Evolutionary conservation across 2,113 vertebrate genomes (phyloP), one percentile per base, ranked within the genome.

Genomic region (Rallus limicola): DNA sequence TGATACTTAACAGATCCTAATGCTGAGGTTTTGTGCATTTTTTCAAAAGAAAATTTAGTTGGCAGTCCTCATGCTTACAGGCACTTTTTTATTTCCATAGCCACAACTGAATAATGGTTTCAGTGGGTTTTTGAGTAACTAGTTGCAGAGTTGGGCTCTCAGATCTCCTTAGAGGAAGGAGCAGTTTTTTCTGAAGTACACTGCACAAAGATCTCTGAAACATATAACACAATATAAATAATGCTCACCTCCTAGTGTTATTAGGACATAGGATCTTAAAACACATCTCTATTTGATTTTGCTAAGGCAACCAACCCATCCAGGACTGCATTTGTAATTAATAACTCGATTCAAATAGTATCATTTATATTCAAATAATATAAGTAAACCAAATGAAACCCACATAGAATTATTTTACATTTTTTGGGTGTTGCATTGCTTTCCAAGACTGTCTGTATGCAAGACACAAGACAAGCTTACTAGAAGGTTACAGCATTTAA

Each of bases 271-370:
- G 33, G 50, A 62, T 60, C 34, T 91, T 34, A 97, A 94, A 94
- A 86, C 28, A 70, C 40, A 91, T 9, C 31, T 83, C 90, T 95
- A 93, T 92, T 96, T 95, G 65, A 60, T 94, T 90, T 88, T 89
- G 33, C 67, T 96, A 82, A 95, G 72, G 40, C 34, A 60, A 23
- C 48, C 20, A 48, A 48, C 48, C 21, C 48, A 48, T 21, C 2
- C 13, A 62, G 20, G 11, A n/a, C 19, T 38, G 13, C 52, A 52
- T 50, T 82, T 68, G 23, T 64, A 71, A 67, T 82, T 68, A 38
- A 67, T 31, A 84, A 10, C 11, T 87, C 84, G 17, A 84, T 46
- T 82, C 6, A 44, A 83, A n/a, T 34, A 72, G 40, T 69, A 18
- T 19, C 28, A 64, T 67, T 75, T 59, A 60, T 52, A 75, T 50